These are phyloP conservation scores for Leuciscus waleckii DNA, from an alignment of 2,797 vertebrate species.

Conservation along the genomic window DNA sequence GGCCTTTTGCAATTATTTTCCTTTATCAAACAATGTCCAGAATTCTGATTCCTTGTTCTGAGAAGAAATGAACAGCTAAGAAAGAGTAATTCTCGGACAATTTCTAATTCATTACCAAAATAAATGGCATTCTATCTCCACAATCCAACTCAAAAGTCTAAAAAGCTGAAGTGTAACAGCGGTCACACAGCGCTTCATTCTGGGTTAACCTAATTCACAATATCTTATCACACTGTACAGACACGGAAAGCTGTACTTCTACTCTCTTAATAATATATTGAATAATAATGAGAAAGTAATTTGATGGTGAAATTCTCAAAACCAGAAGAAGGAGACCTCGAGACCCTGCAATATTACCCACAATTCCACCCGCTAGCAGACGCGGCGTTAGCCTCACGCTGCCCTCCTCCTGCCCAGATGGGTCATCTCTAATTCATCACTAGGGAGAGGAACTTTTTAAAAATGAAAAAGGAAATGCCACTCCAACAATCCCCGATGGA, in stretches of 20 bases:
- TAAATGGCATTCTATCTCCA: not conserved
- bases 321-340: not conserved
- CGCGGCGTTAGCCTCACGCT: not conserved
- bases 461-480: conserved; percentile 32
- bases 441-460: conserved; percentile 17
- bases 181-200: not conserved
- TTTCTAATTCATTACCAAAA: not conserved
- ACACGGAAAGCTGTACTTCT: not conserved
- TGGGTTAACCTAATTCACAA: not conserved
- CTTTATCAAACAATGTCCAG: conserved; percentile 8
- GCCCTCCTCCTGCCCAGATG: conserved; percentile 1
- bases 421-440: conserved; percentile 34
- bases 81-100: not conserved
- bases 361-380: not conserved
- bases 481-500: conserved; percentile 4
- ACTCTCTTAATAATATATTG: not conserved
- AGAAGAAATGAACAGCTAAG: not conserved
- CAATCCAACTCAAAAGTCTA: not conserved
- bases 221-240: not conserved
- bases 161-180: not conserved
- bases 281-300: not conserved
- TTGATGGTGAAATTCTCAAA: not conserved
- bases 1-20: not conserved
- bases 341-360: conserved; percentile 3
- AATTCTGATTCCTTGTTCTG: not conserved